Evolutionary conservation across 2,888 invertebrate genomes (phyloP).

Genomic region (Dasysyrphus tricinctus): DNA sequence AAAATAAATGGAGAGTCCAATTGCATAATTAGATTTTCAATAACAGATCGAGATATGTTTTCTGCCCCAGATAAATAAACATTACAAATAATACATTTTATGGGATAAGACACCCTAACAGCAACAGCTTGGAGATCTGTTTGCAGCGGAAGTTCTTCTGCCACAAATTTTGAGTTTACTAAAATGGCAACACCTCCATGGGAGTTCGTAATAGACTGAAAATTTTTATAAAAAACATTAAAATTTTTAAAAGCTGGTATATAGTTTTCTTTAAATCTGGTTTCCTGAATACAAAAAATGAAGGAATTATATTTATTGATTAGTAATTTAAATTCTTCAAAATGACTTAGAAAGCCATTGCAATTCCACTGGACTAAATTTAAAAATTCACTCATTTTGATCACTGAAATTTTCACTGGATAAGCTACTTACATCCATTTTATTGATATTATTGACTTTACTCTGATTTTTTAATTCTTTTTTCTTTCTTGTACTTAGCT

Average conservation of each 20-base stretch:
- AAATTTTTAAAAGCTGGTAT: slow-evolving; percentile 5
- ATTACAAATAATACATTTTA: not conserved
- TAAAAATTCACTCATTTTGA: not conserved
- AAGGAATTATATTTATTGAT: slow-evolving; percentile 7
- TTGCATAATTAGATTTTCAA: not conserved
- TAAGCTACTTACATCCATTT: not conserved
- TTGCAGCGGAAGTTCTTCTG: not conserved
- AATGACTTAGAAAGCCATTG: not conserved
- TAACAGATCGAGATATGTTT: not conserved
- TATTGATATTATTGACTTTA: not conserved
- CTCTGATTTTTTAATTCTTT: too few relatives aligned
- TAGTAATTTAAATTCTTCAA: slow-evolving; percentile 17
- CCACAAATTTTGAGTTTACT: slow-evolving; percentile 7
- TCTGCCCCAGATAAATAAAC: slow-evolving; percentile 9
- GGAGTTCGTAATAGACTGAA: too few relatives aligned
- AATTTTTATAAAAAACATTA: too few relatives aligned
- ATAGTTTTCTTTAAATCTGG: too few relatives aligned
- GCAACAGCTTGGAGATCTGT: slow-evolving; percentile 15
- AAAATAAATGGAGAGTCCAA: slow-evolving; percentile 1
- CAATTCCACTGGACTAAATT: slow-evolving; percentile 6
- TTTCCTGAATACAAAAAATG: slow-evolving; percentile 12
- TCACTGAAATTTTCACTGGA: not conserved
- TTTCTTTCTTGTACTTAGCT: too few relatives aligned
- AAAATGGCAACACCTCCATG: slow-evolving; percentile 16
- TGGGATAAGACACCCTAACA: not conserved